A percentile compares a stretch with the other conserved stretches of the same genome.
These are phyloP conservation scores for Amblyteles armatorius DNA, from an alignment of 2,888 invertebrate species.

Conservation along the genomic window DNA sequence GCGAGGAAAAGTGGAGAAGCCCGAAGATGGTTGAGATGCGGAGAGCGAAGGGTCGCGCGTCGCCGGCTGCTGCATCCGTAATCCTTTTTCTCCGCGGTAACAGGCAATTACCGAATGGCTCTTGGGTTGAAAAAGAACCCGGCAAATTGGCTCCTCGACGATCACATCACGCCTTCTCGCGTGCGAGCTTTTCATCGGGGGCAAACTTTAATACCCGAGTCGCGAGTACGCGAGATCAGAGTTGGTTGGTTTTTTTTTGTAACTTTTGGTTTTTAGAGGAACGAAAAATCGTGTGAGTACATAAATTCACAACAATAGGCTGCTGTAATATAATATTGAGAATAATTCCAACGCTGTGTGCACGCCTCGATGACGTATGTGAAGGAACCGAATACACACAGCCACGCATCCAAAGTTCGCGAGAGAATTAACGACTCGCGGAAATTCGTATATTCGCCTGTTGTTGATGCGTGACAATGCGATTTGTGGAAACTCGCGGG, in stretches of 20 bases:
- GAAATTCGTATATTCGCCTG: slow-evolving; percentile 29
- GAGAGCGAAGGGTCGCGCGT: slow-evolving; percentile 15
- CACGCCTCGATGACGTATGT: neutral
- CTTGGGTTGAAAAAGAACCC: slow-evolving; percentile 7
- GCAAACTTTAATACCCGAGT: neutral
- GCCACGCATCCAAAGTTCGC: neutral
- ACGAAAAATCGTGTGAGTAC: neutral
- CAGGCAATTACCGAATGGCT: slow-evolving; percentile 33
- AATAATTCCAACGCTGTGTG: neutral
- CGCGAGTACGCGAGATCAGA: neutral
- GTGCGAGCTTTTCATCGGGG: neutral
- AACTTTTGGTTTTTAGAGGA: neutral
- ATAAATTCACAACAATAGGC: too few species aligned
- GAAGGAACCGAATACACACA: neutral
- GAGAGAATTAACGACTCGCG: slow-evolving; percentile 17
- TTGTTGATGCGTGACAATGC: slow-evolving; percentile 16
- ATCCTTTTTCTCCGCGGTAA: slow-evolving; percentile 10
- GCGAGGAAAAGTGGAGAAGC: neutral
- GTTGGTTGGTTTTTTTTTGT: neutral
- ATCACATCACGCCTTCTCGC: neutral
- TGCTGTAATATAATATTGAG: neutral
- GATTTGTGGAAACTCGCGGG: slow-evolving; percentile 9
- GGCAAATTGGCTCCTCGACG: slow-evolving; percentile 1
- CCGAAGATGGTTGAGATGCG: neutral
- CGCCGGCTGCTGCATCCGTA: slow-evolving; percentile 9